Evolutionary conservation across 2,113 vertebrate species (phyloP), one percentile per base, ranked within the genome.

Genomic region (Odontophorus gujanensis): DNA sequence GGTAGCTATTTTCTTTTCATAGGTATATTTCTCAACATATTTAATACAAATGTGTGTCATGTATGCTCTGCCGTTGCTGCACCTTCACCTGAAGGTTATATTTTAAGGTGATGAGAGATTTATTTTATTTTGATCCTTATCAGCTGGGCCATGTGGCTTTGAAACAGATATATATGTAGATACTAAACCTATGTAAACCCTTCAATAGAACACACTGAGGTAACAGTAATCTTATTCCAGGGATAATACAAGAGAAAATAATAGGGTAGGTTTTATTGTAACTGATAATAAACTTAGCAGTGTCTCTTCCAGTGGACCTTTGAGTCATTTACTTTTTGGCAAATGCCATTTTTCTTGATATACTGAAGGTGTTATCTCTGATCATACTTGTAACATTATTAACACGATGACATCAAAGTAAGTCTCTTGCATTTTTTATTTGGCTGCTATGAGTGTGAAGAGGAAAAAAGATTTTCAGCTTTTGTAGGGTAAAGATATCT

Each of bases 1-100:
- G 99, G 99, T 99, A 98, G 59, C 81, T 96, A n/a, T 84, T 93
- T 96, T 91, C 7, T 78, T 92, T 92, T 86, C 16, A n/a, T 69
- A 77, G 51, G 58, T 92, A 88, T 40, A 40, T 40, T 40, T 40
- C 40, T 40, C 40, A 40, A 40, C 40, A 40, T 10, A 40, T 40
- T 40, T 40, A 40, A 40, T 40, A 11, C 10, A 11, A 40, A 4
- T 57, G 15, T 0, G 0, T 76, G 3, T 20, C 14, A 15, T 16
- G 2, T 13, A 17, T 30, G 28, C 47, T 72, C 24, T 79, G 28
- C 40, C 91, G 13, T 87, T 89, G 19, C 57, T 89, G 48, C 45
- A 87, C 47, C 62, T 87, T 91, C 4, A 0, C 42, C 19, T 59
- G 55, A 50, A 74, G 40, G 30, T 59, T 81, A 26, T 73, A n/a